phyloP scores from a whole-genome alignment of 2,113 vertebrate genomes.

The Sebastes schlegelii region DNA sequence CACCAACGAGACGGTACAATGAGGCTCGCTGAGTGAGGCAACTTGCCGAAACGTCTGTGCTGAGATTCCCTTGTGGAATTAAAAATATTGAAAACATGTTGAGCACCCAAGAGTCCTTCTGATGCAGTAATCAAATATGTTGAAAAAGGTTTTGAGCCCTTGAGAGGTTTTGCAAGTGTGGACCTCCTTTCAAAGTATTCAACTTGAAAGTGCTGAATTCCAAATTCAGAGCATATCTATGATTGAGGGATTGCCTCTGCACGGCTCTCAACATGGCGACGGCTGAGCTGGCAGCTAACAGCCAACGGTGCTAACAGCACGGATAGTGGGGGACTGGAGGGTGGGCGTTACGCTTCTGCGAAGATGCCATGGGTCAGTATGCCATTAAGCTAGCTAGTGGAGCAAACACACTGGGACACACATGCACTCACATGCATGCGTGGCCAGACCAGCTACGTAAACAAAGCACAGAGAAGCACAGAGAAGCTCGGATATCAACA shows the following conservation, averaged over 20 bases:
- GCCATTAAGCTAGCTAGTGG: too few species aligned
- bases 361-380: too few species aligned
- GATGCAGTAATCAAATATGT: slow-evolving; percentile 23
- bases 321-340: too few species aligned
- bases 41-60: slow-evolving; percentile 39
- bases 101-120: slow-evolving; percentile 13
- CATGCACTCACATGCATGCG: too few species aligned
- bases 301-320: not conserved
- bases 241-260: not conserved
- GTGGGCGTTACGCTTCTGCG: too few species aligned
- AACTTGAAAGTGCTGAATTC: not conserved
- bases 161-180: not conserved
- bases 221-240: not conserved
- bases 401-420: too few species aligned
- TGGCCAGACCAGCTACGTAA: too few species aligned
- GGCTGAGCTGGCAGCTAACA: not conserved
- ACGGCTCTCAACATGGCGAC: not conserved
- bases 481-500: too few species aligned
- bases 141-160: not conserved
- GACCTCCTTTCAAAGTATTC: not conserved
- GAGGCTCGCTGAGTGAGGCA: slow-evolving; percentile 32
- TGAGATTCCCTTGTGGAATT: slow-evolving; percentile 24
- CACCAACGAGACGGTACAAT: slow-evolving; percentile 39
- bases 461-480: too few species aligned
- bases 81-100: slow-evolving; percentile 24